Evolutionary conservation across 2,888 invertebrate genomes (phyloP), one percentile per base, ranked within the genome.

Genomic region (Tricholauxania praeusta): DNA sequence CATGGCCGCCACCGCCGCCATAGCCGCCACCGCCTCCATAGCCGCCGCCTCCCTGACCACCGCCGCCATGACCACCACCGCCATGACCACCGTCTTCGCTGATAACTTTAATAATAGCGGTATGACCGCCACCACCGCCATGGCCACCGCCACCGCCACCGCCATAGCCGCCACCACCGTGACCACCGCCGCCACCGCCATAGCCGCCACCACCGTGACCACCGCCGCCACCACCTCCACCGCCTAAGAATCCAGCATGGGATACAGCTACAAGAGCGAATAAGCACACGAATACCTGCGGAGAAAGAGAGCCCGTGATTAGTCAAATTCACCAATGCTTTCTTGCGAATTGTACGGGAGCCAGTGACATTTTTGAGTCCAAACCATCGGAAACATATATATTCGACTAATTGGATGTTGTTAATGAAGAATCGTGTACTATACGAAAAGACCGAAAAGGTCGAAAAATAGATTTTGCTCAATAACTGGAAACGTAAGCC

Each of bases 231-330:
- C 64, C 12, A 52, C 73, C 47, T 32, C 76, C 71, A 48, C 68
- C 49, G 12, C 63, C 73, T 60, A 78, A 60, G 28, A 78, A 74
- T 48, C 79, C 79, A 15, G 79, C 79, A 60, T 76, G 76, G 12
- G 76, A 72, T 22, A 69, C 75, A 19, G 77, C 76, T 59, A 74
- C 72, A 49, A 76, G n/a, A 39, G 77, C 78, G 57, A 79, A 74
- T 32, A 79, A 19, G 53, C 78, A 79, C 55, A 78, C 74, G 75
- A 79, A 78, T 72, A 78, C 74, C 79, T 78, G 55, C 55, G 70
- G 74, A 15, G n/a, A 8, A 52, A 68, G 39, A 59, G 32, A 57
- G 47, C 49, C 3, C 48, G 14, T 22, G 48, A 15, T 47, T 22
- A 22, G 19, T 19, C 39, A 39, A 39, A 39, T 39, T 39, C 28